Conservation (phyloP, 2,888 invertebrate genomes). For the Minunthozetes semirufus region DNA sequence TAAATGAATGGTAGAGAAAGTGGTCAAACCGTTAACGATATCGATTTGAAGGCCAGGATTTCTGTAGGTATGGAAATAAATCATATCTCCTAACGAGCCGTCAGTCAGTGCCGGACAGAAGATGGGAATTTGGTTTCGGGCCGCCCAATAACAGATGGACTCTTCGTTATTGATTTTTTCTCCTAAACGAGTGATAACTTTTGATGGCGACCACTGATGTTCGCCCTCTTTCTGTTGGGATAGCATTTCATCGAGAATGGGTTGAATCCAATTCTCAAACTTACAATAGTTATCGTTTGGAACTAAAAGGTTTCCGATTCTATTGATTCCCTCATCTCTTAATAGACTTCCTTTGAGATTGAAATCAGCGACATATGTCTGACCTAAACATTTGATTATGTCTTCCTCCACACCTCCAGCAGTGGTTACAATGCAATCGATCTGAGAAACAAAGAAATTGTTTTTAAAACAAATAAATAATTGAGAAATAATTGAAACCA, state of each 20-base stretch:
- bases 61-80: constrained; percentile 93
- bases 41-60: constrained; percentile 88
- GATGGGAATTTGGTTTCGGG: constrained; percentile 91
- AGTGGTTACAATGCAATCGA: constrained; percentile 94
- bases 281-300: constrained; percentile 97
- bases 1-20: neutral
- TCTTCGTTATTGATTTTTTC: constrained; percentile 79
- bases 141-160: constrained; percentile 95
- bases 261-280: constrained; percentile 96
- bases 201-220: constrained; percentile 80
- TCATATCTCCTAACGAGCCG: constrained; percentile 96
- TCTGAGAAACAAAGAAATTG: constrained; percentile 49
- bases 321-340: constrained; percentile 64
- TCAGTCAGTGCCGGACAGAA: constrained; percentile 97
- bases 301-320: constrained; percentile 87
- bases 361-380: constrained; percentile 89
- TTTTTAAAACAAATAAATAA: too few species aligned
- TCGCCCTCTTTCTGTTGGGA: constrained; percentile 61
- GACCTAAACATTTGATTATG: constrained; percentile 93
- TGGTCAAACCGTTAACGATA: constrained; percentile 61
- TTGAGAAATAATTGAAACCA: constrained; percentile 53
- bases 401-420: constrained; percentile 99
- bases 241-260: constrained; percentile 81
- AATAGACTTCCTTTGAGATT: constrained; percentile 64
- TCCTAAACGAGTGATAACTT: constrained; percentile 73